A percentile compares a stretch with the other conserved stretches of the same genome.
Evolutionary conservation across 2,888 invertebrate species (phyloP).

Genomic region (Eretmocerus hayati): DNA sequence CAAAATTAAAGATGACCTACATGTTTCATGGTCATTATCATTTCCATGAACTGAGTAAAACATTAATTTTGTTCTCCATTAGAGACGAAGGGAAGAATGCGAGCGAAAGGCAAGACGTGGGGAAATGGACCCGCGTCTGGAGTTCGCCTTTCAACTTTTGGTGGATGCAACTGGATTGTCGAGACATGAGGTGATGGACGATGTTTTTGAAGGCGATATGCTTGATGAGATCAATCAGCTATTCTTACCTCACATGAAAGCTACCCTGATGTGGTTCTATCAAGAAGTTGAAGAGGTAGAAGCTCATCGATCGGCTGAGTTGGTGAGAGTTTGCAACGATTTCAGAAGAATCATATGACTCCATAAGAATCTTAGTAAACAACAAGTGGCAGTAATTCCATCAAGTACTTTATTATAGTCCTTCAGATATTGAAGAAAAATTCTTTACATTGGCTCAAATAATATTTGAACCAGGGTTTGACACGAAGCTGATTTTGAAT

Average conservation of each 20-base stretch:
- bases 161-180: constrained; percentile 77
- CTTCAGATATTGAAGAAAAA: no score
- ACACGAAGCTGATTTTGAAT: no score
- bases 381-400: no score
- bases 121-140: constrained; percentile 87
- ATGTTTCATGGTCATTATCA: no score
- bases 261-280: constrained; percentile 82
- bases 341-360: no score
- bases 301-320: constrained; percentile 39
- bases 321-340: no score
- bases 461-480: no score
- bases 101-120: constrained; percentile 82
- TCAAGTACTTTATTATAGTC: no score
- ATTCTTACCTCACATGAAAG: constrained; percentile 77
- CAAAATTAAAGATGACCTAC: no score
- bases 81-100: constrained; percentile 83
- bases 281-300: constrained; percentile 75
- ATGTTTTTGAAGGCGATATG: constrained; percentile 86
- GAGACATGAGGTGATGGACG: constrained; percentile 81
- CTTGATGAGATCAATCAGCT: constrained; percentile 82
- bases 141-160: constrained; percentile 82
- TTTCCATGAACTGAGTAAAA: no score
- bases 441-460: no score
- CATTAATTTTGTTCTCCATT: constrained; percentile 26
- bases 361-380: no score